These are phyloP conservation scores for Synanthedon vespiformis DNA, from an alignment of 2,888 invertebrate species.

Conservation along the genomic window DNA sequence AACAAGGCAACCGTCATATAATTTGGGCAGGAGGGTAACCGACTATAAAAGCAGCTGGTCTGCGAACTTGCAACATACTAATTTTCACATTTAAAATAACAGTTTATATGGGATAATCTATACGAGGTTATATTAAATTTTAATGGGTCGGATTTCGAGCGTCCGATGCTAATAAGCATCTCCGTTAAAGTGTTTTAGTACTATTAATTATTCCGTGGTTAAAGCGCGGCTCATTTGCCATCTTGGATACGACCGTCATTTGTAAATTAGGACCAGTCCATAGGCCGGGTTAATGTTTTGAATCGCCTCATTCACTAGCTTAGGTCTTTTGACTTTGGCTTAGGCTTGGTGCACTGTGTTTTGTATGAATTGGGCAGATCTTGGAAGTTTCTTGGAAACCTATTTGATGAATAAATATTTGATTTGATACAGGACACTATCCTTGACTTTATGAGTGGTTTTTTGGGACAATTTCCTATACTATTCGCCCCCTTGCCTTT, in stretches of 20 bases:
- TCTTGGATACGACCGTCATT: constrained; percentile 44
- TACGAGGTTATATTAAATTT: constrained; percentile 31
- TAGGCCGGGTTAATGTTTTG: constrained; percentile 40
- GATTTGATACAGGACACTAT: too few relatives aligned
- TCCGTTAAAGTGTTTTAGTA: background rate
- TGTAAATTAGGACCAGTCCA: constrained; percentile 40
- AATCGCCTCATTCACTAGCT: constrained; percentile 45
- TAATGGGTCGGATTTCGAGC: constrained; percentile 27
- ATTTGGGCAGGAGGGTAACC: constrained; percentile 37
- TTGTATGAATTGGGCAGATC: too few relatives aligned
- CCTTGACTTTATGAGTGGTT: too few relatives aligned
- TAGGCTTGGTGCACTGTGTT: too few relatives aligned
- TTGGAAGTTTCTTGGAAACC: too few relatives aligned
- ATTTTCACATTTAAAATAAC: constrained; percentile 60
- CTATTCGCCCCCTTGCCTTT: too few relatives aligned
- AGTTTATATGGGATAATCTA: constrained; percentile 29
- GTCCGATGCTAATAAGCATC: constrained; percentile 25
- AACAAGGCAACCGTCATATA: constrained; percentile 47
- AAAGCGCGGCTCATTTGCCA: constrained; percentile 24
- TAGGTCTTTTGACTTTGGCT: background rate
- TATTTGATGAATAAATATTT: too few relatives aligned
- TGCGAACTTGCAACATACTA: constrained; percentile 37
- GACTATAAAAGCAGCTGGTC: constrained; percentile 44
- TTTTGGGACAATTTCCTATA: too few relatives aligned
- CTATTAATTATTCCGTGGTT: too few relatives aligned